Conservation (phyloP, 2,113 vertebrate species). For the Solenodon paradoxus region DNA sequence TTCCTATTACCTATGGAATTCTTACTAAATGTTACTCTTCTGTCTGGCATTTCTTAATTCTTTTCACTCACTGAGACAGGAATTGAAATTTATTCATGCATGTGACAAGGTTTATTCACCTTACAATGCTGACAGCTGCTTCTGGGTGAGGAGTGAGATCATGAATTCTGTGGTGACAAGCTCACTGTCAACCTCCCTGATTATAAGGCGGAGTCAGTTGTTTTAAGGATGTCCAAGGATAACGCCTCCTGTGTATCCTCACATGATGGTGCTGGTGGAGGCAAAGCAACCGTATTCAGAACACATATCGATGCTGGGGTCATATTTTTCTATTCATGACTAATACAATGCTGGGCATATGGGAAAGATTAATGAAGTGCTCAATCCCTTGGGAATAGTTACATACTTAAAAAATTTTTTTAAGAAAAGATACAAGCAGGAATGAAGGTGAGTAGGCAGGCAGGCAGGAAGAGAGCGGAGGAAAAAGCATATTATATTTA, state of each 20-base stretch:
- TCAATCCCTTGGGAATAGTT: not conserved
- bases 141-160: not conserved
- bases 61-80: too few species aligned
- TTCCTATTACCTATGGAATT: too few species aligned
- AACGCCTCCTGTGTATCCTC: not conserved
- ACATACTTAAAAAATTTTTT: too few species aligned
- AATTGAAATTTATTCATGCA: too few species aligned
- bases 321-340: not conserved
- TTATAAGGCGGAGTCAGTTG: not conserved
- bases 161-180: not conserved
- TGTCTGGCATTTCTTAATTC: too few species aligned
- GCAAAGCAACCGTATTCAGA: not conserved
- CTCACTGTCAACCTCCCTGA: not conserved
- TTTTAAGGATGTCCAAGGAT: not conserved
- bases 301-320: not conserved
- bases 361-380: not conserved
- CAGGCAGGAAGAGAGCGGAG: too few species aligned
- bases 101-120: too few species aligned
- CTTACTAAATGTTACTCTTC: too few species aligned
- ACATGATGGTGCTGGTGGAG: not conserved
- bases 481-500: too few species aligned
- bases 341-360: not conserved
- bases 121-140: too few species aligned
- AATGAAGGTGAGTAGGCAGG: too few species aligned
- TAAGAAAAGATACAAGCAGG: too few species aligned